phyloP scores from a whole-genome alignment of 2,888 invertebrate genomes.

The Branchinecta sandiegonensis region DNA sequence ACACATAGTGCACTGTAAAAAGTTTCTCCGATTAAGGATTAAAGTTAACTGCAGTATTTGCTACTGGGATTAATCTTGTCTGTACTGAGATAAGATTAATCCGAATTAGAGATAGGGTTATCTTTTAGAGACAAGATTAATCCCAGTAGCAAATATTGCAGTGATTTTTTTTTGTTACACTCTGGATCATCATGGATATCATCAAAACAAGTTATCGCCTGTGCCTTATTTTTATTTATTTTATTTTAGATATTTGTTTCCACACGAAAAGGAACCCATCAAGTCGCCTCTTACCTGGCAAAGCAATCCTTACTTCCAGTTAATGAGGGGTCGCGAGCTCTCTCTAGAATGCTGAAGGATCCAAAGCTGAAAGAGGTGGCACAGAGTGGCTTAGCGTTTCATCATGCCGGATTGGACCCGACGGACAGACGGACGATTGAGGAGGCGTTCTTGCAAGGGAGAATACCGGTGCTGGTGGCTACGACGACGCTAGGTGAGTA shows the following conservation, averaged over 20 bases:
- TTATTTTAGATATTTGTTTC: slow-evolving; percentile 53
- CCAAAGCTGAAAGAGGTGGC: slow-evolving; percentile 40
- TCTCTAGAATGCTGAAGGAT: slow-evolving; percentile 37
- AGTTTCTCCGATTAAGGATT: too few relatives aligned
- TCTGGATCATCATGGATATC: too few relatives aligned
- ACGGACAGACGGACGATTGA: slow-evolving; percentile 52
- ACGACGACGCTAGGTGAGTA: slow-evolving; percentile 48
- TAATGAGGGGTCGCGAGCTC: slow-evolving; percentile 37
- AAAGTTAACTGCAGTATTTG: too few relatives aligned
- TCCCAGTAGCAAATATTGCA: too few relatives aligned
- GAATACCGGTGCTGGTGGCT: slow-evolving; percentile 52
- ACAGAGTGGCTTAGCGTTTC: slow-evolving; percentile 52
- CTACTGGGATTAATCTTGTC: too few relatives aligned
- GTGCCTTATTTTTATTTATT: slow-evolving; percentile 19
- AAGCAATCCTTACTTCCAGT: slow-evolving; percentile 44
- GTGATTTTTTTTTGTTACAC: too few relatives aligned
- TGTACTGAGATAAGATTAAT: too few relatives aligned
- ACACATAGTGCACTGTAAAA: too few relatives aligned
- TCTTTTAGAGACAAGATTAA: too few relatives aligned
- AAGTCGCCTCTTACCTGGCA: slow-evolving; percentile 49
- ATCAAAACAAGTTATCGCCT: too few relatives aligned
- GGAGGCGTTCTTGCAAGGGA: slow-evolving; percentile 47
- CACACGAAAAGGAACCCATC: slow-evolving; percentile 54
- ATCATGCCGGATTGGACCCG: slow-evolving; percentile 57
- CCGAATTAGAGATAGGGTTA: too few relatives aligned